Evolutionary conservation across 2,888 invertebrate species (phyloP).

Genomic region (Ischnus inquisitorius): DNA sequence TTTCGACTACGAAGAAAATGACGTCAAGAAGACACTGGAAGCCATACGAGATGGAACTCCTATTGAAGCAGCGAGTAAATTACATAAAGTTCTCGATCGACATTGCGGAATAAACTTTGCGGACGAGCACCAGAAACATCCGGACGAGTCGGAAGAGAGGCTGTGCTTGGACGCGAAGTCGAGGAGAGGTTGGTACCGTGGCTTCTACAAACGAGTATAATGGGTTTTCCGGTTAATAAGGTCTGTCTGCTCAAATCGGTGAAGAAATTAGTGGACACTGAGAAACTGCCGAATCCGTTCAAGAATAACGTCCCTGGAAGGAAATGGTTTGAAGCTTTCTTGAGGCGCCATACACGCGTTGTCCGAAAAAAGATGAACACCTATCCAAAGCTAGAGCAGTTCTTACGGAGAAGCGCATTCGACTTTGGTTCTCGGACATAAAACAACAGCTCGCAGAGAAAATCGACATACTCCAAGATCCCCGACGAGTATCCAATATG

Average conservation of each 20-base stretch:
- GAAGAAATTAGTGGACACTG: conserved; percentile 66
- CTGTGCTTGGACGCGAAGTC: background rate
- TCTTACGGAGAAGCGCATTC: conserved; percentile 68
- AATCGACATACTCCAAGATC: conserved; percentile 65
- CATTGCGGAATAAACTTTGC: background rate
- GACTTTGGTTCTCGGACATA: conserved; percentile 69
- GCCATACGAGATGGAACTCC: background rate
- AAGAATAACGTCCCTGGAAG: conserved; percentile 61
- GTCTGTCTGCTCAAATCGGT: conserved; percentile 66
- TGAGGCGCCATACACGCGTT: conserved; percentile 67
- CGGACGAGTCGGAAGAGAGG: background rate
- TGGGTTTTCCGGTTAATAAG: conserved; percentile 71
- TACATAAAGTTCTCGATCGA: background rate
- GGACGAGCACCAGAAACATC: conserved; percentile 37
- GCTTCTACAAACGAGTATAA: conserved; percentile 67
- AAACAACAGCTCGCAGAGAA: conserved; percentile 60
- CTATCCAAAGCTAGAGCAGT: conserved; percentile 64
- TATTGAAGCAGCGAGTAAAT: background rate
- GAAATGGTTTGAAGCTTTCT: conserved; percentile 71
- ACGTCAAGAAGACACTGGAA: background rate
- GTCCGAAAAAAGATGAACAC: conserved; percentile 69
- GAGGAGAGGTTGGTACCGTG: conserved; percentile 36
- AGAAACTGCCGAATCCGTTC: conserved; percentile 63
- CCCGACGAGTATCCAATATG: conserved; percentile 72
- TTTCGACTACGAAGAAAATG: background rate